A percentile compares a stretch with the other conserved stretches of the same genome.
Evolutionary conservation across 2,113 vertebrate genomes (phyloP).

Genomic region (Symphodus melops): DNA sequence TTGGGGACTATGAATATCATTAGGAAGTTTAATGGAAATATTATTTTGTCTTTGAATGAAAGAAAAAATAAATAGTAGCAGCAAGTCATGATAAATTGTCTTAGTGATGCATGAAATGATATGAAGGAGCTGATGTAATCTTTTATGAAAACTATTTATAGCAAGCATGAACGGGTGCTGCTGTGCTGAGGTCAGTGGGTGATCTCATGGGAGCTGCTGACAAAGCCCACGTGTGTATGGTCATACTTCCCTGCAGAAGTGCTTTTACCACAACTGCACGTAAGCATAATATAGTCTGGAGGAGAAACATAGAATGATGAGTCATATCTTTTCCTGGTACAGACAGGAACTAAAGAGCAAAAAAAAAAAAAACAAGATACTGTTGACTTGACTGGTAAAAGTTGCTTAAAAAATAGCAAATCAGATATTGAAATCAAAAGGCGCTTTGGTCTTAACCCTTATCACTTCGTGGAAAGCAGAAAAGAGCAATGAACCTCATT

Average conservation of each 20-base stretch:
- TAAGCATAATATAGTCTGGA: slow-evolving; percentile 14
- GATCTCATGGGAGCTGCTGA: slow-evolving; percentile 67
- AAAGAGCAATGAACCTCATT: not conserved
- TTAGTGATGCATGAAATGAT: not conserved
- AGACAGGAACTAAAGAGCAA: not conserved
- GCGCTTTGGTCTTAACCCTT: not conserved
- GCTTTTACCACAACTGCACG: not conserved
- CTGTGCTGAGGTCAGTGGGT: slow-evolving; percentile 62
- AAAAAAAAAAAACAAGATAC: no score
- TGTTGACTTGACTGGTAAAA: no score
- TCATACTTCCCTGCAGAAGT: slow-evolving; percentile 45
- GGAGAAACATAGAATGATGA: not conserved
- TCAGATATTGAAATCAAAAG: not conserved
- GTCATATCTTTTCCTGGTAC: not conserved
- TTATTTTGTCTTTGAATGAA: not conserved
- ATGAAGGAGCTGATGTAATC: not conserved
- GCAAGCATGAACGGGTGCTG: slow-evolving; percentile 14
- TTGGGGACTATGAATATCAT: not conserved
- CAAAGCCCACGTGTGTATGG: slow-evolving; percentile 52
- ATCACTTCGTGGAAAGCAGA: not conserved
- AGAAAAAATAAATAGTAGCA: not conserved
- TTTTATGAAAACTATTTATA: slow-evolving; percentile 8
- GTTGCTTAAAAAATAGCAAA: no score
- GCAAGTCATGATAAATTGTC: not conserved
- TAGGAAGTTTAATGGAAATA: not conserved